Evolutionary conservation across 2,113 vertebrate species (phyloP), one percentile per base, ranked within the genome.

Genomic region (Proterorhinus semilunaris): DNA sequence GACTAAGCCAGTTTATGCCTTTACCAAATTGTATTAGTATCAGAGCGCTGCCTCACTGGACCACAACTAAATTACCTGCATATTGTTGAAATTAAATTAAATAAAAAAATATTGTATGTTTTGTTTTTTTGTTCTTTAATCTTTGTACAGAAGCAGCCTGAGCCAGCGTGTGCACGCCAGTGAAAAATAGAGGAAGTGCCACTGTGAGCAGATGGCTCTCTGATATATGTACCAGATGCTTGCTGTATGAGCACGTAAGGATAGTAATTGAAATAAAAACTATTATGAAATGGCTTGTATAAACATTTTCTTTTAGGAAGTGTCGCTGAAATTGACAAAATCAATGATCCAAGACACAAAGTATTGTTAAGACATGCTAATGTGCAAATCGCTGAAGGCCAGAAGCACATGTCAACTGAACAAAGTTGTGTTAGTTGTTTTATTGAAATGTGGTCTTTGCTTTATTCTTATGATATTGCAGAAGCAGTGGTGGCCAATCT

Each of bases 171-270:
- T 45, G 42, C 12, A 6, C 15, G 44, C n/a, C 10, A 44, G 58
- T 61, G 58, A 61, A 43, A 16, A 59, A 61, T 42, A n/a, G 43
- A 61, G 58, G 36, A 61, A 44, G 27, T n/a, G 6, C 36, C 3
- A 15, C 58, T 61, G 7, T n/a, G 8, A 61, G 58, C 58, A 61
- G 58, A 61, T 61, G 58, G 58, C 13, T 11, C 55, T 58, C 27
- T 58, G 12, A 58, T 58, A 42, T 58, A 58, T 15, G 42, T 8
- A 61, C 42, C 58, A 61, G 58, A 61, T 61, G 58, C 42, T 61
- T 8, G n/a, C 42, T n/a, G 58, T 61, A 44, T 44, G 58, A 44
- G 58, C 58, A 45, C 10, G 58, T 61, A 61, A 44, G 58, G 42
- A 45, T 42, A 61, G 13, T 61, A 61, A 61, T 61, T 42, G 15